phyloP scores from a whole-genome alignment of 1,140 invertebrate species.

The Nephila pilipes region DNA sequence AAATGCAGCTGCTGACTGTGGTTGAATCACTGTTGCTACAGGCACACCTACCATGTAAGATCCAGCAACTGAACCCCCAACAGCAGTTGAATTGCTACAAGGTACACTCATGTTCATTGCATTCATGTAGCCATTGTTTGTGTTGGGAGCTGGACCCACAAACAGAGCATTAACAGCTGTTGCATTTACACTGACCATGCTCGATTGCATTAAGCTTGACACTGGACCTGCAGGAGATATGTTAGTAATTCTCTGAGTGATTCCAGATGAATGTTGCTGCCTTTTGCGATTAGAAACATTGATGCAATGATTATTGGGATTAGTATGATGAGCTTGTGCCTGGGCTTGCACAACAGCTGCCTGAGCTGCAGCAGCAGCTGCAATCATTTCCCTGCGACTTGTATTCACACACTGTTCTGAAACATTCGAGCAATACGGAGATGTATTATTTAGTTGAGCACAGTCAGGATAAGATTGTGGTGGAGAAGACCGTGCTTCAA shows the following conservation, averaged over 20 bases:
- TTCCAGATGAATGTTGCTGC: conserved; percentile 61
- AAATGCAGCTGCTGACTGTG: conserved; percentile 80
- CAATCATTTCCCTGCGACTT: conserved; percentile 63
- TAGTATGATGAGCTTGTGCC: conserved; percentile 68
- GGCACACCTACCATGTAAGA: conserved; percentile 80
- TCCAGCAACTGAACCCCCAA: conserved; percentile 57
- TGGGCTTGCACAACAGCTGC: conserved; percentile 77
- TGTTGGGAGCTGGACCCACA: conserved; percentile 73
- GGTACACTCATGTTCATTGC: conserved; percentile 78
- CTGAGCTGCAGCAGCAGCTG: conserved; percentile 71
- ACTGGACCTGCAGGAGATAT: conserved; percentile 52
- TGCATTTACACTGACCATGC: conserved; percentile 77
- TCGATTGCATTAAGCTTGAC: conserved; percentile 74
- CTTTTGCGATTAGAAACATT: conserved; percentile 57
- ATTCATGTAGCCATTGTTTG: conserved; percentile 82
- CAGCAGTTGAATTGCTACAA: conserved; percentile 67
- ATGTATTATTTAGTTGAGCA: conserved; percentile 79
- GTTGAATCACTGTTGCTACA: conserved; percentile 85
- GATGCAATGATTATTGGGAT: conserved; percentile 33
- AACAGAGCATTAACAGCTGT: conserved; percentile 76
- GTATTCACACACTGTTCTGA: conserved; percentile 52
- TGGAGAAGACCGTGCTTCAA: conserved; percentile 81
- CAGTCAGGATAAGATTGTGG: conserved; percentile 84
- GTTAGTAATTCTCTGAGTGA: conserved; percentile 55
- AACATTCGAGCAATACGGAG: conserved; percentile 63